phyloP scores from a whole-genome alignment of 2,888 invertebrate genomes.

The Malthinus flaveolus region DNA sequence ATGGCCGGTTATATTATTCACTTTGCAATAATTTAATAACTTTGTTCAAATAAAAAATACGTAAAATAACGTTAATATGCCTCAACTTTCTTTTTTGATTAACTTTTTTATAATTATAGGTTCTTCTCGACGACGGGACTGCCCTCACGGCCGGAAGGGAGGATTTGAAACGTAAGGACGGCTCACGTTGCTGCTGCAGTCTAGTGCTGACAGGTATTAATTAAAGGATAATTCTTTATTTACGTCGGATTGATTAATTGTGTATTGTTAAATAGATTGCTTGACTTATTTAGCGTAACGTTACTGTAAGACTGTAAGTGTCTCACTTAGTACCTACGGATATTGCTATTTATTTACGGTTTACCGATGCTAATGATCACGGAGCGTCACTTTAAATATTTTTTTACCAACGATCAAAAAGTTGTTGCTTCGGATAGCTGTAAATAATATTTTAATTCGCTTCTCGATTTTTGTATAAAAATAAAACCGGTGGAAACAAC shows the following conservation, averaged over 20 bases:
- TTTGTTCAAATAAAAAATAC: slow-evolving; percentile 2
- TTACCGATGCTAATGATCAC: too few relatives aligned
- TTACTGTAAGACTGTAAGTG: not conserved
- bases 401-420: too few relatives aligned
- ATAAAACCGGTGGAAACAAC: too few relatives aligned
- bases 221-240: slow-evolving; percentile 23
- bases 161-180: slow-evolving; percentile 13
- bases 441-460: too few relatives aligned
- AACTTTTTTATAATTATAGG: slow-evolving; percentile 15
- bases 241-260: slow-evolving; percentile 28
- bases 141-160: slow-evolving; percentile 18
- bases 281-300: not conserved
- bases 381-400: too few relatives aligned
- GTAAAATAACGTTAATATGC: not conserved
- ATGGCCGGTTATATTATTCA: not conserved
- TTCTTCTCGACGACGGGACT: slow-evolving; percentile 9
- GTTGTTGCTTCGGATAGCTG: too few relatives aligned
- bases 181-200: slow-evolving; percentile 12
- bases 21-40: not conserved
- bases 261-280: slow-evolving; percentile 13
- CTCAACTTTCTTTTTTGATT: slow-evolving; percentile 2
- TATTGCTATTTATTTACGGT: slow-evolving; percentile 1
- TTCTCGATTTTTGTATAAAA: too few relatives aligned
- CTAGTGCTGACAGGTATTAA: slow-evolving; percentile 29
- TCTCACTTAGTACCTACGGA: not conserved